Base-by-base conservation (phyloP, 2,797 vertebrate species). In the Cephalopachus bancanus region DNA sequence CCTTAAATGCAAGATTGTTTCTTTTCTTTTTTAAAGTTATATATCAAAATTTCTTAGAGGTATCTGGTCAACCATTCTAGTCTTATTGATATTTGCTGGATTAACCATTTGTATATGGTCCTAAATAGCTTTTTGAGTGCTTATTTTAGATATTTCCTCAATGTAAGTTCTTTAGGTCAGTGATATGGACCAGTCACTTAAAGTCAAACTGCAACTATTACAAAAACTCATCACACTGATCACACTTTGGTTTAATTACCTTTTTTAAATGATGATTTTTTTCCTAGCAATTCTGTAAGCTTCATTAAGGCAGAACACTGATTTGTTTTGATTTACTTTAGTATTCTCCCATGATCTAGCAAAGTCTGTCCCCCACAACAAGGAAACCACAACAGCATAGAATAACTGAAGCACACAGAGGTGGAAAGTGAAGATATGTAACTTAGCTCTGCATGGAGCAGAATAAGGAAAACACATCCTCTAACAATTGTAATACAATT, bases 261-360 rank as follows among this genome's bases (percentile, higher is more conserved):
- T 93, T 57, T 65, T 71, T 44, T 44, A 44, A 44, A 44, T 14
- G 83, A n/a, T 44, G 11, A 17, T 4, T 65, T 24, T 78, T 95
- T 96, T 86, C 24, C 19, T 75, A 64, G 26, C 4, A 90, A 10
- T 92, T 60, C 7, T 78, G 2, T 12, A 92, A 80, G 22, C 24
- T 81, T 69, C 22, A 44, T 64, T 28, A 83, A 30, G 14, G 62
- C 75, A 89, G 11, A 93, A 37, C 4, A 44, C 24, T 69, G 6
- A 24, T 91, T 92, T 67, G 37, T 60, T 92, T 91, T 76, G 14
- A 8, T 87, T 85, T 91, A 60, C 26, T 89, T 88, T 44, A 17
- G 3, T 72, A 88, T 44, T 9, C 67, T 37, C 44, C 3, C 16
- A 72, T 26, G 65, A 19, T 72, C 44, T 65, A 84, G 55, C 78